Evolutionary conservation across 2,888 invertebrate genomes (phyloP).

Genomic region (Parelbella ahira): DNA sequence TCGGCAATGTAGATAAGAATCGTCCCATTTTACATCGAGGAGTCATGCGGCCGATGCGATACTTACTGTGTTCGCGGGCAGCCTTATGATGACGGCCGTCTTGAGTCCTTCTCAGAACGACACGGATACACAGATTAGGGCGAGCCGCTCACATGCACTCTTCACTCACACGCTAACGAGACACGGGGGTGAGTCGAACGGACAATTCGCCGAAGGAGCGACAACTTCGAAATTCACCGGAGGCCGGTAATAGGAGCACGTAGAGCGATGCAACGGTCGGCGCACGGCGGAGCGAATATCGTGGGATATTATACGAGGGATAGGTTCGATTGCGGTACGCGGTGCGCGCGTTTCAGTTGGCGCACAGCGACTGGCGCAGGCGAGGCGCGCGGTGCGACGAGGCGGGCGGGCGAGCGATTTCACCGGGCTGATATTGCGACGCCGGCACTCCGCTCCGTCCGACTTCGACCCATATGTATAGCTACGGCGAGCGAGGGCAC

Average conservation of each 20-base stretch:
- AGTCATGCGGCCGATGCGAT: slow-evolving; percentile 63
- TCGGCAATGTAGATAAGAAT: slow-evolving; percentile 67
- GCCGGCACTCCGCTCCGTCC: slow-evolving; percentile 57
- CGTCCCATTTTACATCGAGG: slow-evolving; percentile 78
- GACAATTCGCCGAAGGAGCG: slow-evolving; percentile 40
- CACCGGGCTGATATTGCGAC: slow-evolving; percentile 79
- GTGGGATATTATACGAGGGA: slow-evolving; percentile 45
- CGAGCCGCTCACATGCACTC: slow-evolving; percentile 60
- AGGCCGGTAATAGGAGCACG: slow-evolving; percentile 46
- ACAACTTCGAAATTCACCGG: slow-evolving; percentile 47
- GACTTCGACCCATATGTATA: slow-evolving; percentile 73
- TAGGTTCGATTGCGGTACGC: slow-evolving; percentile 69
- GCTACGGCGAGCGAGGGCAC: slow-evolving; percentile 65
- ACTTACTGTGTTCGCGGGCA: slow-evolving; percentile 78
- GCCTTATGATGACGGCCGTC: slow-evolving; percentile 79
- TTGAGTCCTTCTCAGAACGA: slow-evolving; percentile 64
- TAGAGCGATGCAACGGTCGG: slow-evolving; percentile 51
- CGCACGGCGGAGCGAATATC: slow-evolving; percentile 41
- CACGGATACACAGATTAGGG: slow-evolving; percentile 58
- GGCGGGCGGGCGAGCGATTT: slow-evolving; percentile 78
- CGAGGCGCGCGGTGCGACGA: slow-evolving; percentile 73
- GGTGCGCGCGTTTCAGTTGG: slow-evolving; percentile 80
- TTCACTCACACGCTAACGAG: slow-evolving; percentile 34
- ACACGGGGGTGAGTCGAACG: slow-evolving; percentile 40
- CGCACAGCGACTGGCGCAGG: slow-evolving; percentile 80